Evolutionary conservation across 2,113 vertebrate genomes (phyloP).

Genomic region (Picathartes gymnocephalus): DNA sequence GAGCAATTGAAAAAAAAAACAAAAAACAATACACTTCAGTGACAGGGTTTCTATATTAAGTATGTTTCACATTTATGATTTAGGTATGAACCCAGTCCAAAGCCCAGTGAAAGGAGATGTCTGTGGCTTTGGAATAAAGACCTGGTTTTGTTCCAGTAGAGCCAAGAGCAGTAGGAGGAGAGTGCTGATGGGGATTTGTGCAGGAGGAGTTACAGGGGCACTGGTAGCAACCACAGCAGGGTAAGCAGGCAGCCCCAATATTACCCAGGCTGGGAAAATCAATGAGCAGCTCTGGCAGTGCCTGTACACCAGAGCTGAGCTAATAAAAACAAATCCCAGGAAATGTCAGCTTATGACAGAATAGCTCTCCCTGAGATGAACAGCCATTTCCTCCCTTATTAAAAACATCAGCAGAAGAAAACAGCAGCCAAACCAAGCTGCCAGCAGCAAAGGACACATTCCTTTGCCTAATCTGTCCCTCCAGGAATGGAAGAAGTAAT

Average conservation of each 20-base stretch:
- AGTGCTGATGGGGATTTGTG: neutral
- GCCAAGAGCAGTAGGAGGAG: neutral
- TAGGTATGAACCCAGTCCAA: neutral
- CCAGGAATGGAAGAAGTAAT: slow-evolving; percentile 24
- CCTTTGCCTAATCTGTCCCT: slow-evolving; percentile 46
- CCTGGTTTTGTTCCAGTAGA: neutral
- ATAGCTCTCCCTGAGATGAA: slow-evolving; percentile 11
- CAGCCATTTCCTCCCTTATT: slow-evolving; percentile 48
- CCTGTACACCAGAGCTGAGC: neutral
- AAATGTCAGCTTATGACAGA: slow-evolving; percentile 48
- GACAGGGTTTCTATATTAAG: neutral
- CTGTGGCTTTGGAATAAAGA: neutral
- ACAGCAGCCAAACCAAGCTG: slow-evolving; percentile 18
- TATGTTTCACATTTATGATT: neutral
- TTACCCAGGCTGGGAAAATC: slow-evolving; percentile 23
- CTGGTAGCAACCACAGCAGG: neutral
- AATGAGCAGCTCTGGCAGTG: neutral
- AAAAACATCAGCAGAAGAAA: slow-evolving; percentile 53
- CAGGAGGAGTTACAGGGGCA: neutral
- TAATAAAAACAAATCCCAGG: slow-evolving; percentile 60
- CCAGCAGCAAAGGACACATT: slow-evolving; percentile 41
- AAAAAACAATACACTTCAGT: neutral
- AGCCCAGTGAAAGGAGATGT: neutral
- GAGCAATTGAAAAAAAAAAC: neutral
- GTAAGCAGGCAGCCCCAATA: neutral